Base-by-base conservation (phyloP, 2,113 vertebrate species). In the Mionectes macconnelli region DNA sequence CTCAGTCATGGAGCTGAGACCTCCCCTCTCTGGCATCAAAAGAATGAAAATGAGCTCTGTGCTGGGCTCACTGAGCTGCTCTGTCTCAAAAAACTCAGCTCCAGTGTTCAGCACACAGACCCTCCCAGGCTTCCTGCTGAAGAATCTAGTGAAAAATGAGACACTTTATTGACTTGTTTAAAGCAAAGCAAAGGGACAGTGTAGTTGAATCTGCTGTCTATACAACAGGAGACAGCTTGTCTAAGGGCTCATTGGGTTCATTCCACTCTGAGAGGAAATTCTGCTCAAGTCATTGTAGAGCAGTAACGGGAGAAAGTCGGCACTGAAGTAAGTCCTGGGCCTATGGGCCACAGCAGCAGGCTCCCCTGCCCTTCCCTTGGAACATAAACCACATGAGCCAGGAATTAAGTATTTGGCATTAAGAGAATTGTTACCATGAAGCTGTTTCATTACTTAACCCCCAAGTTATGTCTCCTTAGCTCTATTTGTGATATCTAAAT, bases 41-140 rank as follows among this genome's bases (percentile, higher is more conserved):
- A 94, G 70, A 95, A 94, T 83, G 59, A 86, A 94, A 92, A 94
- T 62, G 31, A 95, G 56, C 82, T 90, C 57, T 73, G 67, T 80
- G 55, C 67, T 77, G 59, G 70, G 67, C 87, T 76, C 53, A 14
- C 64, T 42, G 67, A 96, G 69, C 59, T 89, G 42, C 37, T 55
- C 67, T 59, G 47, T 83, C 52, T 86, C 82, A 70, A 67, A 70
- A 80, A 4, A 62, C 63, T 89, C 28, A 40, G 84, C 81, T 79
- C n/a, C 0, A 91, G 53, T 44, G 56, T 55, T 95, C 67, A 74
- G 90, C 68, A 47, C 20, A 66, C 33, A 73, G 47, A 62, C 30
- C 33, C 87, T 89, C 80, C 56, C 7, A 7, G 79, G 84, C 78
- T 73, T 96, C 77, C 78, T 92, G 25, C 53, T 95, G 63, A 91